Evolutionary conservation across 2,113 vertebrate genomes (phyloP), one percentile per base, ranked within the genome.

Genomic region (Pogonocichla stellata): DNA sequence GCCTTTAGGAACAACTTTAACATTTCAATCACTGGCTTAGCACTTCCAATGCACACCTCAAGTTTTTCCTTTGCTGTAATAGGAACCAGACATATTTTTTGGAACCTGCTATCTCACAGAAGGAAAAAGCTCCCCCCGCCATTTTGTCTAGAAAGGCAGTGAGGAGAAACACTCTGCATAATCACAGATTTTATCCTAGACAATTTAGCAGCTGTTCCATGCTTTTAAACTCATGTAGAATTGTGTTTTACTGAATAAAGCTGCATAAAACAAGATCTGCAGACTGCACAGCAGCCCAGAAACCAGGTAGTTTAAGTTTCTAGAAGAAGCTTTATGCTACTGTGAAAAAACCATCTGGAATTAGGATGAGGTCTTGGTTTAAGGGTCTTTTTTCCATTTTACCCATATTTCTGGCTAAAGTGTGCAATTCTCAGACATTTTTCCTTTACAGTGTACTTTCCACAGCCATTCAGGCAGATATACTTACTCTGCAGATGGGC

Each of bases 21-120:
- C 95, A 77, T 96, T 96, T 97, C 93, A 90, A 87, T 97, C 96
- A 96, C 93, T 93, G 93, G 96, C 96, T 97, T 96, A 96, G 95
- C 95, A 96, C 95, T 96, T 96, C 72, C 94, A 96, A 62, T 90
- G 79, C 93, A 93, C 96, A 96, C 96, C 94, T 97, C 94, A 47
- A 24, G 69, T 85, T 97, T 96, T 94, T 93, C 94, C 94, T 95
- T 94, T 73, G 73, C 86, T 57, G 36, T 97, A 96, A 97, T 96
- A 92, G 58, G 88, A 97, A 96, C 95, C 96, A 97, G 96, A 97
- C 66, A 91, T 25, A 40, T 25, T 91, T 97, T 95, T 95, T 97
- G 95, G 94, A 97, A 87, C 19, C 62, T 78, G 81, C 47, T 60
- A 13, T 82, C 96, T 73, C 78, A 73, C 66, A 28, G 84, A 80